Conservation (phyloP, 2,113 vertebrate species). For the Megaceryle torquata region DNA sequence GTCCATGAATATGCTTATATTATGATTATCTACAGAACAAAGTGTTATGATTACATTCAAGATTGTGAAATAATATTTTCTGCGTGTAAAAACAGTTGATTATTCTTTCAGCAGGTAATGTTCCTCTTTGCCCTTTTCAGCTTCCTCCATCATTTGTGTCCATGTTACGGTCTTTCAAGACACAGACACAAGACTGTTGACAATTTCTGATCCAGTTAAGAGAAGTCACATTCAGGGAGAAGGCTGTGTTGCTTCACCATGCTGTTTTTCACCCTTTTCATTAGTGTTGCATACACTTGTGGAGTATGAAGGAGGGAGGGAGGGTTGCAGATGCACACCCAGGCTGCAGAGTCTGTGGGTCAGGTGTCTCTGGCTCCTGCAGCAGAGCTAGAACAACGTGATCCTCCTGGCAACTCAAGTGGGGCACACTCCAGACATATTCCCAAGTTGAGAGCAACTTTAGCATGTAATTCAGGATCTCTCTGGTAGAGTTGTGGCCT, state of each 20-base stretch:
- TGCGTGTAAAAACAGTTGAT: not conserved
- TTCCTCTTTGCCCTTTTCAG: not conserved
- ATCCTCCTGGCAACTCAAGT: fast-evolving
- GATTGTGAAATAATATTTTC: not conserved
- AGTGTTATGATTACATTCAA: not conserved
- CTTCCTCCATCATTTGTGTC: not conserved
- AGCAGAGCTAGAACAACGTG: not conserved
- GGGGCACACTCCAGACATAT: not conserved
- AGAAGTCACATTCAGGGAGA: not conserved
- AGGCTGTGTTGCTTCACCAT: not conserved
- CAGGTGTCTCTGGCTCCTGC: fast-evolving
- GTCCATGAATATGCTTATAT: not conserved
- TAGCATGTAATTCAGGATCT: not conserved
- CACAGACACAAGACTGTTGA: not conserved
- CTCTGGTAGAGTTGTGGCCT: not conserved
- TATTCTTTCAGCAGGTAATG: not conserved
- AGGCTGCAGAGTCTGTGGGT: not conserved
- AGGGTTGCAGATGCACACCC: not conserved
- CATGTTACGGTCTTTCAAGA: not conserved
- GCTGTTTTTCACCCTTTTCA: not conserved
- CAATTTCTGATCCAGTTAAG: not conserved
- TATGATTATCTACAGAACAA: not conserved
- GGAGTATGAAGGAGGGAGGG: not conserved
- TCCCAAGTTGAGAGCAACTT: not conserved
- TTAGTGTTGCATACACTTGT: not conserved